These are phyloP conservation scores for Cossypha caffra DNA, from an alignment of 2,797 vertebrate species.

Conservation along the genomic window DNA sequence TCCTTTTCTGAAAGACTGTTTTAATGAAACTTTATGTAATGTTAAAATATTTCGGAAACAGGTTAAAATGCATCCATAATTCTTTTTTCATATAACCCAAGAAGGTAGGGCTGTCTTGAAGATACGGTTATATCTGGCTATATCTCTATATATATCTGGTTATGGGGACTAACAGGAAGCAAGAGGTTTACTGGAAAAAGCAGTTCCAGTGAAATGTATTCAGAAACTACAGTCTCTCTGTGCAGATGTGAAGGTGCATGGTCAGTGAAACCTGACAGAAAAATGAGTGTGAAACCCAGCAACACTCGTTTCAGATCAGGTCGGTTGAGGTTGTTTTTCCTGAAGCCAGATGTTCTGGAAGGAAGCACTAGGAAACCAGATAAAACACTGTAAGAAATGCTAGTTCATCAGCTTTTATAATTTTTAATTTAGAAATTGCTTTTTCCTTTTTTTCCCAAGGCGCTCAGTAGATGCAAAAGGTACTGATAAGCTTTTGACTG, in stretches of 20 bases:
- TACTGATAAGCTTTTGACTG: neutral
- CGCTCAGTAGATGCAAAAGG: neutral
- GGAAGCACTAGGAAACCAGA: neutral
- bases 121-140: neutral
- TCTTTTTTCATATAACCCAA: neutral
- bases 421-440: neutral
- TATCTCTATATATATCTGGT: neutral
- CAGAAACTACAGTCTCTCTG: neutral
- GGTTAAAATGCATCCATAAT: neutral
- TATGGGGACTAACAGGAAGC: neutral
- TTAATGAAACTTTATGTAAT: neutral
- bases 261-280: neutral
- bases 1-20: neutral
- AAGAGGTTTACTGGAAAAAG: neutral
- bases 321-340: neutral
- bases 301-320: neutral
- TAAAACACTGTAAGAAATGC: neutral
- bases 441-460: neutral
- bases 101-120: neutral
- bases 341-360: neutral
- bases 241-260: neutral
- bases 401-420: neutral
- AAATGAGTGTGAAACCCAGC: neutral
- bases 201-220: neutral
- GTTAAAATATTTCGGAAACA: neutral